A percentile compares a stretch with the other conserved stretches of the same genome.
Evolutionary conservation across 2,888 invertebrate genomes (phyloP).

Genomic region (Antheraea assamensis): DNA sequence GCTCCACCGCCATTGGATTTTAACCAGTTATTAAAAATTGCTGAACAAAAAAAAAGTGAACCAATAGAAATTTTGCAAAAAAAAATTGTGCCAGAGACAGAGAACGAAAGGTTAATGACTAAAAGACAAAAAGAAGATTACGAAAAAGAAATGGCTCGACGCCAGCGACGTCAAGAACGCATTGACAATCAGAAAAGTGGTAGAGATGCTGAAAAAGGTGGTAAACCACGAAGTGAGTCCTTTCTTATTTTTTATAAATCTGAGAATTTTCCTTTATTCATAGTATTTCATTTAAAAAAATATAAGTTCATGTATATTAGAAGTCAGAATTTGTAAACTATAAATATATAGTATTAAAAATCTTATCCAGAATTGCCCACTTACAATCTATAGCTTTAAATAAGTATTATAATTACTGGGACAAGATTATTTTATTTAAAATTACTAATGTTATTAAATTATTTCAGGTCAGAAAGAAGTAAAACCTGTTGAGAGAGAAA

Average conservation of each 20-base stretch:
- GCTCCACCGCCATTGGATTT: slow-evolving; percentile 91
- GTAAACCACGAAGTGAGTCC: slow-evolving; percentile 42
- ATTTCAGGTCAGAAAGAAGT: slow-evolving; percentile 56
- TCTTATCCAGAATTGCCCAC: background rate
- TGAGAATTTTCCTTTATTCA: background rate
- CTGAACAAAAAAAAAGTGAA: slow-evolving; percentile 91
- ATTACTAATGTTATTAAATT: slow-evolving; percentile 17
- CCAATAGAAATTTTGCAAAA: slow-evolving; percentile 82
- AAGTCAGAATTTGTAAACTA: too few species aligned
- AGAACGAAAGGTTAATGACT: slow-evolving; percentile 88
- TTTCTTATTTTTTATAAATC: background rate
- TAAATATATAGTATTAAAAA: too few species aligned
- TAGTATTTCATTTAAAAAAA: too few species aligned
- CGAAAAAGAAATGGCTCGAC: slow-evolving; percentile 87
- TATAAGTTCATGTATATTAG: too few species aligned
- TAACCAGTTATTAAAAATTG: slow-evolving; percentile 89
- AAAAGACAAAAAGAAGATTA: slow-evolving; percentile 90
- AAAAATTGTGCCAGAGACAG: slow-evolving; percentile 70
- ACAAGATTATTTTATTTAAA: background rate
- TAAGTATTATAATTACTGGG: background rate
- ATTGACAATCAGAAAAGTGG: slow-evolving; percentile 62
- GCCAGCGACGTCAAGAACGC: slow-evolving; percentile 73
- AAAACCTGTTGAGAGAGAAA: slow-evolving; percentile 57
- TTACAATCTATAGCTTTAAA: background rate
- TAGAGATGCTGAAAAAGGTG: slow-evolving; percentile 32